Evolutionary conservation across 35 echinoderm and acorn worm genomes (phyloP).

Genomic region (Holothuria glaberrima): DNA sequence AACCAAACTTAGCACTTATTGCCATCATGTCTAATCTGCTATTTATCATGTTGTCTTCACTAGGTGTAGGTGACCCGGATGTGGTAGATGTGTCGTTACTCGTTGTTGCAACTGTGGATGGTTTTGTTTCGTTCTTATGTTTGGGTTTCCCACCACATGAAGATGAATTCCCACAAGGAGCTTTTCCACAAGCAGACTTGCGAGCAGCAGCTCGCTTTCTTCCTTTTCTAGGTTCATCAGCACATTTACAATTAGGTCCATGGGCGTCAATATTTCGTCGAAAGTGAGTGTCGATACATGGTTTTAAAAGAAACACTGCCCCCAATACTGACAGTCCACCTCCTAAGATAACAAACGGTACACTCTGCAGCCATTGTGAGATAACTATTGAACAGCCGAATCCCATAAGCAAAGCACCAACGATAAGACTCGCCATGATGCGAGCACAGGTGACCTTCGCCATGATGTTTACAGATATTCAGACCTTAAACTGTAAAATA

Average conservation of each 20-base stretch:
- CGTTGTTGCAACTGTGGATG: background rate
- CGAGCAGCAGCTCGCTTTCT: background rate
- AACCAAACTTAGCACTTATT: constrained; percentile 56
- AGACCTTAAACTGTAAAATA: too few relatives aligned
- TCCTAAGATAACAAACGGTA: constrained; percentile 37
- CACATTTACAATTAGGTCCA: constrained; percentile 53
- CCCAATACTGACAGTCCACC: constrained; percentile 21
- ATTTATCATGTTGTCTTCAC: constrained; percentile 38
- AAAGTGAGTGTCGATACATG: constrained; percentile 50
- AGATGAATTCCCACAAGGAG: too few relatives aligned
- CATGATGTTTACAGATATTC: background rate
- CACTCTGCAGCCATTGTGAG: background rate
- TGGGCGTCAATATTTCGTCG: constrained; percentile 35
- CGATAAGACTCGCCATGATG: constrained; percentile 48
- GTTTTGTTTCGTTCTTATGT: background rate
- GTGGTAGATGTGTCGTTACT: background rate
- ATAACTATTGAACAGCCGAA: constrained; percentile 46
- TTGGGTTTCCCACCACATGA: background rate
- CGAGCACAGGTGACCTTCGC: constrained; percentile 49
- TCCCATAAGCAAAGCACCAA: constrained; percentile 34
- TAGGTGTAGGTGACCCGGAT: constrained; percentile 15
- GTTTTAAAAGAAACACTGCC: constrained; percentile 31
- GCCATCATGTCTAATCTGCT: constrained; percentile 43
- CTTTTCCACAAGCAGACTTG: background rate
- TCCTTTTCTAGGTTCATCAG: background rate